Conservation (phyloP, 2,888 invertebrate genomes). For the Athalia circularis region DNA sequence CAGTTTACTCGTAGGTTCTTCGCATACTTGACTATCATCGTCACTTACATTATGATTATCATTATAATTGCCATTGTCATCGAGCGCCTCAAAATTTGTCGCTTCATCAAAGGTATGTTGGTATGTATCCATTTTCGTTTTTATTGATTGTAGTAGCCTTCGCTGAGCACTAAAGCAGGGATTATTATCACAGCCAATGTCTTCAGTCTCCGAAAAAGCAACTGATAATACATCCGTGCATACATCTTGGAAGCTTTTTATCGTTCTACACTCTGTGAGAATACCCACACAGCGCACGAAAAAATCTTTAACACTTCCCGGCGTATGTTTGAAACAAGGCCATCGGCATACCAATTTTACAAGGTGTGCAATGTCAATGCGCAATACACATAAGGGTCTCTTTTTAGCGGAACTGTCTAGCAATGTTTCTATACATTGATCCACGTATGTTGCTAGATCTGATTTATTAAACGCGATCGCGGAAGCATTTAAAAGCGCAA, state of each 20-base stretch:
- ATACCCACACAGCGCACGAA: constrained; percentile 40
- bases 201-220: constrained; percentile 27
- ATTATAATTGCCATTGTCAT: too few species aligned
- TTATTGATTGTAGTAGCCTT: not conserved
- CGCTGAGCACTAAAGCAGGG: not conserved
- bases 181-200: not conserved
- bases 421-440: not conserved
- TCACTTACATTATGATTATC: not conserved
- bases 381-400: not conserved
- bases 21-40: not conserved
- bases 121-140: too few species aligned
- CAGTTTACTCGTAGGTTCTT: not conserved
- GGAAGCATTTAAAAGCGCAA: constrained; percentile 40
- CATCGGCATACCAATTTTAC: constrained; percentile 44
- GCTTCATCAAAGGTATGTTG: too few species aligned
- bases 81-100: constrained; percentile 14
- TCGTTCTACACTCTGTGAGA: constrained; percentile 31
- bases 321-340: constrained; percentile 35
- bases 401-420: not conserved
- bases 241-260: not conserved
- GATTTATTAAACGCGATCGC: constrained; percentile 20
- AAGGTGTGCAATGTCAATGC: constrained; percentile 45
- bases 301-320: constrained; percentile 36
- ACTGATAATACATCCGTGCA: constrained; percentile 36
- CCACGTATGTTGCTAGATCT: constrained; percentile 14